Conservation (phyloP, 2,888 invertebrate genomes). For the Mayetiola destructor region DNA sequence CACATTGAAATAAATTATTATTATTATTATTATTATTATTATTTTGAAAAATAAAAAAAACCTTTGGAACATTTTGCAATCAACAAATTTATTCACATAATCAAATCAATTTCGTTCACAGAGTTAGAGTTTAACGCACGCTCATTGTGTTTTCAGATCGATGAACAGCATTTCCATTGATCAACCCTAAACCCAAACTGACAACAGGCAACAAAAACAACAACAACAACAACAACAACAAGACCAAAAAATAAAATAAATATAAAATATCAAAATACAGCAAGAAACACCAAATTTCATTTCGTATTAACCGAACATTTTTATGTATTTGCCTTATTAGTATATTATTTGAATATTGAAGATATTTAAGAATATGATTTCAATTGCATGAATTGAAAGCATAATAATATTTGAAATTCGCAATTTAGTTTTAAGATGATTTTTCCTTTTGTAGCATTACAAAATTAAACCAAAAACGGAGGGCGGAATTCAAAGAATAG, state of each 20-base stretch:
- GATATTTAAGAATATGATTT: too few relatives aligned
- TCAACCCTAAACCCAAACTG: not conserved
- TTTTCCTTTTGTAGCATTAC: not conserved
- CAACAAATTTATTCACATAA: not conserved
- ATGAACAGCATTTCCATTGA: constrained; percentile 28
- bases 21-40: too few relatives aligned
- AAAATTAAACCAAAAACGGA: not conserved
- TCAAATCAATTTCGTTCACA: not conserved
- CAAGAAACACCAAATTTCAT: not conserved
- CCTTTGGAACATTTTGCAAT: not conserved
- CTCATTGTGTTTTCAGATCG: constrained; percentile 25
- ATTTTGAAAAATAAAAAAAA: too few relatives aligned
- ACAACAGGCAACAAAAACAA: not conserved
- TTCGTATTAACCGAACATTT: not conserved
- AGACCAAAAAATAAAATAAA: not conserved
- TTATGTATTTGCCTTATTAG: too few relatives aligned
- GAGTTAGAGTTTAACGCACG: constrained; percentile 15
- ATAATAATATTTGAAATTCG: too few relatives aligned
- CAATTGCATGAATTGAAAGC: too few relatives aligned
- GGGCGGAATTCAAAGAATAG: not conserved
- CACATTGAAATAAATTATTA: not conserved
- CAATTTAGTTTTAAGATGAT: too few relatives aligned
- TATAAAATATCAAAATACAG: not conserved
- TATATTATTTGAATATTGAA: too few relatives aligned
- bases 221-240: not conserved